phyloP scores from a whole-genome alignment of 2,888 invertebrate species.

The Adelognathus sp. region DNA sequence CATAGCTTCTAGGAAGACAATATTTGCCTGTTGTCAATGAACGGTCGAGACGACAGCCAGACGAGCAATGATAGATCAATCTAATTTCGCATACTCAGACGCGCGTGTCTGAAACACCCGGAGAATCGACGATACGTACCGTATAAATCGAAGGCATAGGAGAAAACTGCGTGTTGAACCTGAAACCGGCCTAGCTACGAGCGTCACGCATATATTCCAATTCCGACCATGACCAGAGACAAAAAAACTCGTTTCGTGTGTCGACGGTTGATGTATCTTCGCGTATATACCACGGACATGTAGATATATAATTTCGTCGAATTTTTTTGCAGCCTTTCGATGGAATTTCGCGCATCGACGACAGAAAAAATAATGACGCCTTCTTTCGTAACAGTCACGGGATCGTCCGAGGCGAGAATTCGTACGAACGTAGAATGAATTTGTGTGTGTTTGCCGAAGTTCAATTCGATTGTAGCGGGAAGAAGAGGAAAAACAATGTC shows the following conservation, averaged over 20 bases:
- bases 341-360: neutral
- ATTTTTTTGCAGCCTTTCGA: neutral
- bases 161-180: conserved; percentile 3
- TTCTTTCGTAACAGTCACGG: neutral
- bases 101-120: conserved; percentile 61
- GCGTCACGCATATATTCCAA: neutral
- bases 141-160: conserved; percentile 1
- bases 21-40: conserved; percentile 75
- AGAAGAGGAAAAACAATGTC: too few species aligned
- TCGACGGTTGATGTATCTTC: neutral
- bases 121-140: neutral
- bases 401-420: too few species aligned
- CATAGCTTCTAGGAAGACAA: conserved; percentile 75
- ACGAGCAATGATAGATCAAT: conserved; percentile 80
- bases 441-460: too few species aligned
- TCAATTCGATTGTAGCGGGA: too few species aligned
- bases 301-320: too few species aligned
- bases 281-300: too few species aligned
- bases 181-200: neutral
- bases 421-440: too few species aligned
- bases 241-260: conserved; percentile 18
- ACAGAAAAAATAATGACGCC: neutral
- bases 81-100: conserved; percentile 78
- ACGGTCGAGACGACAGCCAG: conserved; percentile 79
- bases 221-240: conserved; percentile 31